Conservation (phyloP, 2,113 vertebrate genomes). For the Vidua macroura region DNA sequence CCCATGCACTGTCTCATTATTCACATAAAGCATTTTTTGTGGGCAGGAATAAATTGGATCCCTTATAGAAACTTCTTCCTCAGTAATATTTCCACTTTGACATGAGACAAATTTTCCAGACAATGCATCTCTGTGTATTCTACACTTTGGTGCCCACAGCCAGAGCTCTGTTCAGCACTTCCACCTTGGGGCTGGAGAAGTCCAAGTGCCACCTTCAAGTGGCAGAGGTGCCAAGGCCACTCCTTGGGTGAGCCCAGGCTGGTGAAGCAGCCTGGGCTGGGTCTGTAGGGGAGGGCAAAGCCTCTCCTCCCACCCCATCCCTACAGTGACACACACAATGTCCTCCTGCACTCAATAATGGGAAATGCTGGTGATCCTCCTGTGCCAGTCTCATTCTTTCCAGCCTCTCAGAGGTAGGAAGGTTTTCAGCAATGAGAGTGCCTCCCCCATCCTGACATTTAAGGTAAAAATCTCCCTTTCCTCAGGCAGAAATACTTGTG, state of each 20-base stretch:
- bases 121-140: not conserved
- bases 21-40: not conserved
- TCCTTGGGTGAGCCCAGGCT: not conserved
- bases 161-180: not conserved
- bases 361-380: not conserved
- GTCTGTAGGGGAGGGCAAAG: not conserved
- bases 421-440: not conserved
- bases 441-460: not conserved
- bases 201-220: not conserved
- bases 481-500: not conserved
- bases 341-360: fast-evolving
- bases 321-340: not conserved
- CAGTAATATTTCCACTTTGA: not conserved
- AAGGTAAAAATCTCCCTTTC: not conserved
- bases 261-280: not conserved
- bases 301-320: not conserved
- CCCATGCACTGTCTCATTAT: not conserved
- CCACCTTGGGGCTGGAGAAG: not conserved
- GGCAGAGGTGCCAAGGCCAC: not conserved
- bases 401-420: not conserved
- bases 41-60: not conserved
- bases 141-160: not conserved
- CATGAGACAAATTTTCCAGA: not conserved
- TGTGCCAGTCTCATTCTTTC: not conserved
- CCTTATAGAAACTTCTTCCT: not conserved